Percentiles rank a stretch among this genome's conserved stretches.
Conservation (phyloP, 2,888 invertebrate species). For the Colletes collaris region DNA sequence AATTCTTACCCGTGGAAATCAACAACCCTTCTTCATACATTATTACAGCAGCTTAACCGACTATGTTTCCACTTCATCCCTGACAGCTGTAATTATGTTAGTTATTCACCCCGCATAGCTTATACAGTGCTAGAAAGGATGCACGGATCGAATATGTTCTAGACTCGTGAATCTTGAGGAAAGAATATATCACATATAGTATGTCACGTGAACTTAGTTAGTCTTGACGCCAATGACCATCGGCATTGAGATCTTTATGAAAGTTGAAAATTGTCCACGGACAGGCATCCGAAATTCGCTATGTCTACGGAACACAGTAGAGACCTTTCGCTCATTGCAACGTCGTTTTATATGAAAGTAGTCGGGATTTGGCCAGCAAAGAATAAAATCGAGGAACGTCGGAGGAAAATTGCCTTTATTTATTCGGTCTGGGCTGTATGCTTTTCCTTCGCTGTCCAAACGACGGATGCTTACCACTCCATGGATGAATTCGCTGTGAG, state of each 20-base stretch:
- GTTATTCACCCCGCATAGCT: too few species aligned
- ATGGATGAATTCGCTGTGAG: slow-evolving; percentile 67
- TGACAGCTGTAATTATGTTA: too few species aligned
- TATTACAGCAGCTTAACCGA: too few species aligned
- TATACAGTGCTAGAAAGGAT: too few species aligned
- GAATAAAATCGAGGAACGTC: slow-evolving; percentile 37
- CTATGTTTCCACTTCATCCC: too few species aligned
- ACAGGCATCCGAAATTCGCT: not conserved
- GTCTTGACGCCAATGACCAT: too few species aligned
- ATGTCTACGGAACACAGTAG: slow-evolving; percentile 8
- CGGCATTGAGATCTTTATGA: not conserved
- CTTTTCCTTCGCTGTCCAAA: slow-evolving; percentile 38
- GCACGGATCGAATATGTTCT: too few species aligned
- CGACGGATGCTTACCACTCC: slow-evolving; percentile 61
- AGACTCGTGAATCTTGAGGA: too few species aligned
- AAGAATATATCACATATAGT: too few species aligned
- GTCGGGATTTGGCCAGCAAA: slow-evolving; percentile 67
- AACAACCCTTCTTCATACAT: too few species aligned
- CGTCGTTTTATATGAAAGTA: slow-evolving; percentile 64
- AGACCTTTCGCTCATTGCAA: slow-evolving; percentile 42
- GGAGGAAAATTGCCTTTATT: slow-evolving; percentile 45
- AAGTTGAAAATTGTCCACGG: not conserved
- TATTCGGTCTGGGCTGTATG: slow-evolving; percentile 52
- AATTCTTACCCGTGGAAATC: too few species aligned
- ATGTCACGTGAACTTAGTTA: too few species aligned